Evolutionary conservation across 2,113 vertebrate species (phyloP).

Genomic region (Pollimyrus isidori): DNA sequence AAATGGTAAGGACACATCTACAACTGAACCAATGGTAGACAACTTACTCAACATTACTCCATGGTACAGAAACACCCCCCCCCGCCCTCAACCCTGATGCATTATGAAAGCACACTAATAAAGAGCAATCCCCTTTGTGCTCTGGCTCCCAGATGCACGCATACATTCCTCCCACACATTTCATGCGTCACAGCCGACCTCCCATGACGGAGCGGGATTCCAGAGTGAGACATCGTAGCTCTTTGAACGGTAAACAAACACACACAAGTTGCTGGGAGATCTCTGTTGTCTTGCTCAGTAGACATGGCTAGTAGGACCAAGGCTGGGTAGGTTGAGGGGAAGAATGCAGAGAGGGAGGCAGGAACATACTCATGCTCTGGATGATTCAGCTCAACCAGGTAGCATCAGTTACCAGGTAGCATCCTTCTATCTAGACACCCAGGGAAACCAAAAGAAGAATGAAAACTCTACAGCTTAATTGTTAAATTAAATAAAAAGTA

Average conservation of each 20-base stretch:
- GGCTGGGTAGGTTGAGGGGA: neutral
- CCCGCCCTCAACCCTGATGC: neutral
- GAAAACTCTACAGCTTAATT: neutral
- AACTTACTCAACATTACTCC: neutral
- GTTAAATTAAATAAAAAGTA: neutral
- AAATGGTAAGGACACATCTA: neutral
- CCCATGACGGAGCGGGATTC: neutral
- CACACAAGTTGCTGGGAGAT: neutral
- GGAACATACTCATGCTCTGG: neutral
- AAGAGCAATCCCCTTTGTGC: neutral
- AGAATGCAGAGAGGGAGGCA: neutral
- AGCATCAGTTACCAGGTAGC: neutral
- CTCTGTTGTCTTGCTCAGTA: neutral
- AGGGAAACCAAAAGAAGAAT: neutral
- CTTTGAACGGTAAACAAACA: neutral
- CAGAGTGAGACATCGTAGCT: neutral
- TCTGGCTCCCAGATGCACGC: neutral
- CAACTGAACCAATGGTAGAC: neutral
- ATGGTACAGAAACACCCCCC: neutral
- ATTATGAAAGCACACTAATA: neutral
- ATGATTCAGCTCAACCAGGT: neutral
- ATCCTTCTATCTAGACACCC: neutral
- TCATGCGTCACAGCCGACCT: neutral
- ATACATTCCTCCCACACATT: neutral
- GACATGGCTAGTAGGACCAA: neutral